Percentiles rank a stretch among this genome's conserved stretches.
Evolutionary conservation across 2,888 invertebrate species (phyloP).

Genomic region (Rhodophaea formosa): DNA sequence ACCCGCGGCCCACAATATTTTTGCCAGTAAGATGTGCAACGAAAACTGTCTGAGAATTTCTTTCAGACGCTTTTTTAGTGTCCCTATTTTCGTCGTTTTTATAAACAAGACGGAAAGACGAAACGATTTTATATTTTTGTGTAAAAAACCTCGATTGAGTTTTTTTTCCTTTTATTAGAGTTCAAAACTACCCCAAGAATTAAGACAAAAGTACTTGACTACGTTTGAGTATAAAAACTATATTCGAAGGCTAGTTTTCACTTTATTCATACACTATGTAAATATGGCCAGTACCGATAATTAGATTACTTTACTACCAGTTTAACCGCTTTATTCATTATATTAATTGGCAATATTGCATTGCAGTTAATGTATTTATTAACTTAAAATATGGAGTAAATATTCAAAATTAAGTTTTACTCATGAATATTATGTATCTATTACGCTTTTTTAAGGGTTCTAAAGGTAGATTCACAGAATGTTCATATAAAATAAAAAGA

Average conservation of each 20-base stretch:
- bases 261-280: background rate
- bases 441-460: too few species aligned
- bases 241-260: background rate
- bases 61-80: constrained; percentile 12
- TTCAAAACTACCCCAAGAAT: too few species aligned
- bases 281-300: background rate
- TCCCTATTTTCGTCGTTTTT: constrained; percentile 19
- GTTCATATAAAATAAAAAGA: too few species aligned
- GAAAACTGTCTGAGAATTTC: constrained; percentile 20
- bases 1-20: constrained; percentile 19
- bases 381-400: constrained; percentile 10
- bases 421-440: background rate
- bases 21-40: constrained; percentile 26
- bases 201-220: too few species aligned
- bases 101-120: constrained; percentile 9
- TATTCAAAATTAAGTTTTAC: background rate
- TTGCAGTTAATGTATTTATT: constrained; percentile 17
- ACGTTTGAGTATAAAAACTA: too few species aligned
- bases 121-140: too few species aligned
- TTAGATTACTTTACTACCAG: background rate
- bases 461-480: too few species aligned
- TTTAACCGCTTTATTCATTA: background rate
- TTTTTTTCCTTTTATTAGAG: too few species aligned
- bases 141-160: too few species aligned
- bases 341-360: background rate